Evolutionary conservation across 1,140 invertebrate species (phyloP), one percentile per base, ranked within the genome.

Genomic region (Cryptotermes secundus): DNA sequence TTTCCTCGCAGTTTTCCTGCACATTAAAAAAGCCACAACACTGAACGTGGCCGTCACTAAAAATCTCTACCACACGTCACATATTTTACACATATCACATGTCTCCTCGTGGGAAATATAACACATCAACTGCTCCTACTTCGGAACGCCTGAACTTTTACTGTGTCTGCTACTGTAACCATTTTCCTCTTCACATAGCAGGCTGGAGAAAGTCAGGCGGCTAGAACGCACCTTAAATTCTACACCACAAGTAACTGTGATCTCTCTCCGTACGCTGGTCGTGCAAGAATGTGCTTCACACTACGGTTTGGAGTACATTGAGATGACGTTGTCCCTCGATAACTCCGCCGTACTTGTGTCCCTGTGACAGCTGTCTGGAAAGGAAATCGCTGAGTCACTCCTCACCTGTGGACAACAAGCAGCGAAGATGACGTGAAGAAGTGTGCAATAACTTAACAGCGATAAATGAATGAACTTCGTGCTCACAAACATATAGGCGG

Each of bases 381-480:
- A 72, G 26, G 31, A 72, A 72, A 72, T 26, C n/a, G 59, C 59
- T 72, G 59, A 72, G 59, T 72, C 59, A 72, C 59, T 72, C 59
- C n/a, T 72, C 59, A 72, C 59, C 59, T 72, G 59, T 72, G 26
- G 26, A 72, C 59, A 72, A 72, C 59, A 72, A n/a, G 19, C 53
- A 72, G n/a, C 2, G 31, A 16, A 72, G 26, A 72, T n/a, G 53
- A 59, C 22, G 26, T 59, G 53, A 59, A 59, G 53, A 14, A 59
- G 7, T 7, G 53, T 59, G 4, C 12, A 19, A 19, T 42, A 42
- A 59, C 53, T 59, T 14, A 4, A 59, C 26, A 31, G 59, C 4
- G 59, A 16, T 6, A 72, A 9, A 72, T 72, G 59, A 72, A 72
- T 31, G 26, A 31, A 72, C 26, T n/a, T 31, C n/a, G 59, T 12